These are phyloP conservation scores for Cavia porcellus DNA, from an alignment of 2,113 vertebrate genomes.

Conservation along the genomic window DNA sequence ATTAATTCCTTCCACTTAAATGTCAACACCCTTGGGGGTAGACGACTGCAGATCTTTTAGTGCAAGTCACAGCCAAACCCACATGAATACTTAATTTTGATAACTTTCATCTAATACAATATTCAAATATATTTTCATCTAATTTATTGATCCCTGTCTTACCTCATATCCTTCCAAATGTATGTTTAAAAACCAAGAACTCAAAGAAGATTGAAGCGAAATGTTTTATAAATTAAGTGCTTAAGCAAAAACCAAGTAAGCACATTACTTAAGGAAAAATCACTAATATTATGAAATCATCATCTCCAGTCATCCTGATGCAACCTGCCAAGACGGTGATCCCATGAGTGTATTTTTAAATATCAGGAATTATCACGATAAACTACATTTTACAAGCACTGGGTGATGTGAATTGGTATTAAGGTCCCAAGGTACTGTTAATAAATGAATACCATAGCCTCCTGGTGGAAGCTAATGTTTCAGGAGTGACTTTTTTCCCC, in stretches of 20 bases:
- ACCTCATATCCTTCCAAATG: background rate
- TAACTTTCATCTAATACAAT: background rate
- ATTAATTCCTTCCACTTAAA: constrained; percentile 31
- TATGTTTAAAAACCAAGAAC: background rate
- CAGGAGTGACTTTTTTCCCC: background rate
- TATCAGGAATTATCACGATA: background rate
- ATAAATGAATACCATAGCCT: background rate
- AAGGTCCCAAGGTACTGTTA: background rate
- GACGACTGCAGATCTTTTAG: background rate
- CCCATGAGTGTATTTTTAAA: background rate
- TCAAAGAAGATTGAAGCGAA: background rate
- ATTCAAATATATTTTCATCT: background rate
- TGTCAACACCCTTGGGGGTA: background rate
- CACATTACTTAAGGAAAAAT: background rate
- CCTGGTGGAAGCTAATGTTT: background rate
- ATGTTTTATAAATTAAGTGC: background rate
- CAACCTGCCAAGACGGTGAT: background rate
- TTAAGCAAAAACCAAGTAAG: background rate
- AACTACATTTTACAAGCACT: background rate
- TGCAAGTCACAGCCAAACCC: background rate
- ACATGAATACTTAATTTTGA: background rate
- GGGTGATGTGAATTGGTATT: background rate
- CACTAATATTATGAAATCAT: background rate
- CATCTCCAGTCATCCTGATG: background rate
- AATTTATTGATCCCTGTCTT: background rate